Base-by-base conservation (phyloP, 2,797 vertebrate genomes). In the Sphaeramia orbicularis region DNA sequence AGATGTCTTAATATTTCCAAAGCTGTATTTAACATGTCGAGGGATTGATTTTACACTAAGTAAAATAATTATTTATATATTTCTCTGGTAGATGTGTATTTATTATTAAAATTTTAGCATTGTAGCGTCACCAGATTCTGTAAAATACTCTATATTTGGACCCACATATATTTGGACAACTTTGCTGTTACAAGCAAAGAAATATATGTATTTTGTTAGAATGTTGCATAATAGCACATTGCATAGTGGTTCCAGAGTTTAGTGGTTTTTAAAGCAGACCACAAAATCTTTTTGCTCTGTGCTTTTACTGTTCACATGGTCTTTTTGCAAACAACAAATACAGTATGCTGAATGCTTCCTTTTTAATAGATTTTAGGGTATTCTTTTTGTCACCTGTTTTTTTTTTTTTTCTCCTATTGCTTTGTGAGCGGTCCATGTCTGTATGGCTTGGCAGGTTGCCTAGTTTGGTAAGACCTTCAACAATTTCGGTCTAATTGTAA, bases 391-490 rank as follows among this genome's bases (percentile, higher is more conserved):
- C 19, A 21, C 19, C 19, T 21, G 19, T 21, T 21, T 21, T 21
- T 21, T n/a, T n/a, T 21, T 21, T 21, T n/a, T n/a, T n/a, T n/a
- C n/a, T 6, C 24, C 35, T 49, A 24, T 37, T 45, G 19, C 37
- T 65, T 24, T 44, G 35, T 66, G 40, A 49, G 21, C 49, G 16
- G 19, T 56, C 7, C 11, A n/a, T 75, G 50, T 57, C 18, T 62
- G 21, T 45, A 15, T 12, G 35, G 9, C 32, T 47, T 21, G 15
- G 35, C 18, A 14, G 7, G 38, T 44, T 58, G 19, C 51, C 63
- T 7, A 2, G 32, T 62, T 66, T 43, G 21, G 7, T 1, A 6
- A 54, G 44, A 51, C 45, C 19, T 50, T 54, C 10, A 58, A 6
- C 24, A 8, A 49, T 43, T 16, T 60, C 57, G 50, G 59, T 6